phyloP scores from a whole-genome alignment of 2,888 invertebrate species.

The Cerceris rybyensis region DNA sequence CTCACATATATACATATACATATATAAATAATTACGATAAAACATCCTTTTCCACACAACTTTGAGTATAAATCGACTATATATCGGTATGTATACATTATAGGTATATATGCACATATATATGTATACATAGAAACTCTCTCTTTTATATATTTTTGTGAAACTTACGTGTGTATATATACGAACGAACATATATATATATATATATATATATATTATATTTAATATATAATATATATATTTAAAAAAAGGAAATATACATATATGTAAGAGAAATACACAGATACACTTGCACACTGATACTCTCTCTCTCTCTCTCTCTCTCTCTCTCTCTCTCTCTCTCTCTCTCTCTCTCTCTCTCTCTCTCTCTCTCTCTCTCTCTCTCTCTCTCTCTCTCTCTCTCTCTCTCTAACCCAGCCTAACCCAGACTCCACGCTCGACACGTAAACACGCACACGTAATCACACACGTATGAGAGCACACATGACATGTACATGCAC shows the following conservation, averaged over 20 bases:
- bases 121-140: slow-evolving; percentile 71
- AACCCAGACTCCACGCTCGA: slow-evolving; percentile 22
- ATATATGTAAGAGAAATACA: slow-evolving; percentile 56
- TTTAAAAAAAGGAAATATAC: slow-evolving; percentile 54
- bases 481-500: slow-evolving; percentile 13
- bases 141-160: slow-evolving; percentile 82
- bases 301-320: slow-evolving; percentile 31
- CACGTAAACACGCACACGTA: slow-evolving; percentile 59
- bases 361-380: slow-evolving; percentile 25
- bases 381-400: slow-evolving; percentile 27
- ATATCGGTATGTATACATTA: slow-evolving; percentile 71
- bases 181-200: slow-evolving; percentile 73
- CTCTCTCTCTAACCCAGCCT: slow-evolving; percentile 1
- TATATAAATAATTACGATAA: slow-evolving; percentile 62
- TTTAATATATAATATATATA: slow-evolving; percentile 55
- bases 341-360: slow-evolving; percentile 20
- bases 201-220: slow-evolving; percentile 49
- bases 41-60: slow-evolving; percentile 78
- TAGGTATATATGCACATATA: slow-evolving; percentile 62
- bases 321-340: slow-evolving; percentile 15
- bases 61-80: slow-evolving; percentile 74
- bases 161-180: slow-evolving; percentile 80
- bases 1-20: slow-evolving; percentile 53
- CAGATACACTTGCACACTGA: slow-evolving; percentile 63
- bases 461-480: slow-evolving; percentile 44